Percentiles rank a stretch among this genome's conserved stretches.
phyloP scores from a whole-genome alignment of 2,113 vertebrate genomes.

The Montifringilla adamsi region DNA sequence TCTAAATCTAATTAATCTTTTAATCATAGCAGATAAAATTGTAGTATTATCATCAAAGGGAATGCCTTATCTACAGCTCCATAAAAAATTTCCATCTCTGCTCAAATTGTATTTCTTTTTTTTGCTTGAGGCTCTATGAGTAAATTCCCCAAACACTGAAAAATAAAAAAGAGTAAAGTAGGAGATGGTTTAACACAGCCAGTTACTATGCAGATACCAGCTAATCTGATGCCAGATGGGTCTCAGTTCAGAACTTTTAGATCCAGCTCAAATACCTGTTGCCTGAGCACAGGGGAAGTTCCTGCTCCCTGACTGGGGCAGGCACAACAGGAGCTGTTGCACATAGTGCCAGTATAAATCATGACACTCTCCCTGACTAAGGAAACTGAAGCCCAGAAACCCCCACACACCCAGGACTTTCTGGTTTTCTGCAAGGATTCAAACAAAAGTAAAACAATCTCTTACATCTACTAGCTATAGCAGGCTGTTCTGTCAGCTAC shows the following conservation, averaged over 20 bases:
- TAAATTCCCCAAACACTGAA: neutral
- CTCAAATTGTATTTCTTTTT: neutral
- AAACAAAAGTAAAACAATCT: neutral
- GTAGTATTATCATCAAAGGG: neutral
- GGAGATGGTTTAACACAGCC: neutral
- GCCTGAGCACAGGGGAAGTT: neutral
- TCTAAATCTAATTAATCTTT: slow-evolving; percentile 48
- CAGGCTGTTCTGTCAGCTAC: neutral
- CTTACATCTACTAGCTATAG: neutral
- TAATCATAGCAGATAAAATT: slow-evolving; percentile 5
- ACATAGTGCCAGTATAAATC: neutral
- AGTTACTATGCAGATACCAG: neutral
- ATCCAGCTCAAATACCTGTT: neutral
- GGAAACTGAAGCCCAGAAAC: neutral
- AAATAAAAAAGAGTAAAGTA: neutral
- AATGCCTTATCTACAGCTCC: neutral
- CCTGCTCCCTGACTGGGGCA: neutral
- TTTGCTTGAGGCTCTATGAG: neutral
- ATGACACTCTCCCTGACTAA: accelerated
- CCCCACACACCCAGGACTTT: neutral
- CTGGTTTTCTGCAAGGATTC: neutral
- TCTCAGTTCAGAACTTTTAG: neutral
- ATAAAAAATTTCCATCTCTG: neutral
- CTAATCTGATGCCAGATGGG: neutral
- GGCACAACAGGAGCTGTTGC: neutral